Conservation (phyloP, 35 echinoderm and acorn worm genomes). For the Apostichopus californicus region DNA sequence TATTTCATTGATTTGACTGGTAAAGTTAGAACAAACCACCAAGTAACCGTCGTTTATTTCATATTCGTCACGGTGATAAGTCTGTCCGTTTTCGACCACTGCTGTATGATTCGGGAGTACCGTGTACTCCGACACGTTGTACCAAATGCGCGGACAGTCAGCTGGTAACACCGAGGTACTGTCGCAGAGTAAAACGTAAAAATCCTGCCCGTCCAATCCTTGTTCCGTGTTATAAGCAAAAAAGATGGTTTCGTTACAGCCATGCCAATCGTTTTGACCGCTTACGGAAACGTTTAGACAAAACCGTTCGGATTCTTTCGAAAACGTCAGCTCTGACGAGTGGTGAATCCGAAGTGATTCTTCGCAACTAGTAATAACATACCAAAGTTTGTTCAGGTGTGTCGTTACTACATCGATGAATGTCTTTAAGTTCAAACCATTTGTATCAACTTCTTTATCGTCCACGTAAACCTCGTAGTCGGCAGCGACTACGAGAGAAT, state of each 20-base stretch:
- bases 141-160: slow-evolving; percentile 60
- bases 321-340: slow-evolving; percentile 21
- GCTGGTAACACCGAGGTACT: slow-evolving; percentile 15
- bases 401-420: not conserved
- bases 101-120: slow-evolving; percentile 55
- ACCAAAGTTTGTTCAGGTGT: slow-evolving; percentile 14
- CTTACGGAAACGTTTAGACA: slow-evolving; percentile 55
- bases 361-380: slow-evolving; percentile 2
- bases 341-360: not conserved
- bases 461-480: slow-evolving; percentile 54
- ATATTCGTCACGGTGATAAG: slow-evolving; percentile 62
- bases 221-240: slow-evolving; percentile 46
- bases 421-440: slow-evolving; percentile 39
- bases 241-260: slow-evolving; percentile 62
- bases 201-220: slow-evolving; percentile 31
- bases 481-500: slow-evolving; percentile 14
- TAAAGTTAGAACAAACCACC: slow-evolving; percentile 65
- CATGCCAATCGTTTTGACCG: slow-evolving; percentile 30
- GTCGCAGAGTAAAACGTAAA: slow-evolving; percentile 66
- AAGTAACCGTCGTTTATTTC: slow-evolving; percentile 37
- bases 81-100: slow-evolving; percentile 33
- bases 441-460: slow-evolving; percentile 48
- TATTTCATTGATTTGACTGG: slow-evolving; percentile 41
- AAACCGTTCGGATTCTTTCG: not conserved
- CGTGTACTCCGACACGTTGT: slow-evolving; percentile 70